A percentile compares a stretch with the other conserved stretches of the same genome.
These are phyloP conservation scores for Nicator chloris DNA, from an alignment of 2,113 vertebrate species.

Conservation along the genomic window DNA sequence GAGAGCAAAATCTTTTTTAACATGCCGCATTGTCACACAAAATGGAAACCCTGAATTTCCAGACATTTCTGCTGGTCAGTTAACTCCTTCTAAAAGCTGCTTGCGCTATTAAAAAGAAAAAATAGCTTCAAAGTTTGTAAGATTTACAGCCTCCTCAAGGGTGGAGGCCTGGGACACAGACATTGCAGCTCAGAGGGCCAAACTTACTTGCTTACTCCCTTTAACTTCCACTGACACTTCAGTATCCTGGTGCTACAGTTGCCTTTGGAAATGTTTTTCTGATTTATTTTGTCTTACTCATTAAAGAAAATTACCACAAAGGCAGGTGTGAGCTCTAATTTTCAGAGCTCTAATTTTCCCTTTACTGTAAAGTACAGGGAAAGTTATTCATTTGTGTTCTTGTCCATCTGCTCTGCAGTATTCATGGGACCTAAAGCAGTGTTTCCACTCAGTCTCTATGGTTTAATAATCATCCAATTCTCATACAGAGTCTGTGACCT, in stretches of 20 bases:
- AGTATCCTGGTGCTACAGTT: not conserved
- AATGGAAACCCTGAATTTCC: constrained; percentile 39
- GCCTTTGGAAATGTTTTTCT: not conserved
- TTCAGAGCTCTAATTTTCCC: no score
- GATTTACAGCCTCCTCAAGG: not conserved
- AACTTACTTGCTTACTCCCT: not conserved
- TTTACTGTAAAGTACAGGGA: no score
- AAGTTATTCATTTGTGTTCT: not conserved
- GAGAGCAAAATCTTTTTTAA: constrained; percentile 36
- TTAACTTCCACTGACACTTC: not conserved
- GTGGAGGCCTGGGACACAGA: not conserved
- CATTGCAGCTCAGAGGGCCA: not conserved
- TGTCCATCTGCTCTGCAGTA: not conserved
- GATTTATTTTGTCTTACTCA: not conserved
- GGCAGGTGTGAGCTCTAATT: not conserved
- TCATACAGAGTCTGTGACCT: not conserved
- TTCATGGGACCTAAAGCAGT: not conserved
- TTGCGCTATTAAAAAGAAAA: not conserved
- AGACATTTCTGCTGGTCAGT: not conserved
- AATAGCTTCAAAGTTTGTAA: not conserved
- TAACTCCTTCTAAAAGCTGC: not conserved
- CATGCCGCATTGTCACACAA: not conserved
- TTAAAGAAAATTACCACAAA: not conserved
- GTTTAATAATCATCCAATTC: constrained; percentile 25
- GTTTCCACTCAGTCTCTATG: not conserved